Evolutionary conservation across 2,888 invertebrate species (phyloP), one percentile per base, ranked within the genome.

Genomic region (Acrocera orbiculus): DNA sequence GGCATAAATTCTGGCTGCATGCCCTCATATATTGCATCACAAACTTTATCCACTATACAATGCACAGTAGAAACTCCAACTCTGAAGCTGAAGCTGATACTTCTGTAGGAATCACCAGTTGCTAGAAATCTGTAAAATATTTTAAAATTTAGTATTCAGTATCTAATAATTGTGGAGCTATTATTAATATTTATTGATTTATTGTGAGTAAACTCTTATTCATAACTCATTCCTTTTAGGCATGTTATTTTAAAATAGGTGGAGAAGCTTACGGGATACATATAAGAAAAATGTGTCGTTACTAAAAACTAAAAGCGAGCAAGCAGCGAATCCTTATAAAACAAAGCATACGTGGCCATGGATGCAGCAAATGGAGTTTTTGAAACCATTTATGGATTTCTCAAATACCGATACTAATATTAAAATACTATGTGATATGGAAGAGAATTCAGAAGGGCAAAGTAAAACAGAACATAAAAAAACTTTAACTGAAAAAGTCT

Each of bases 281-380:
- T 38, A 40, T 23, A 32, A 30, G 10, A 37, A 30, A 32, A 19
- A 30, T 30, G 27, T 34, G 16, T 25, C 31, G 24, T 27, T 27
- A 22, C 13, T 26, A 20, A 25, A 39, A 11, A 34, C n/a, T 8
- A 27, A 11, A 30, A 26, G 33, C 13, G 27, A n/a, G 5, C 27
- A 35, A 27, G 27, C 32, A 9, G 27, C 22, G 27, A 17, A n/a
- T 14, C n/a, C 26, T 14, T 36, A 9, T 16, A 30, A 26, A 11
- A 28, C 29, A 29, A 35, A 38, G n/a, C 35, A 38, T 32, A 20
- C 11, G n/a, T 39, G 39, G 39, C 30, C 36, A 28, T 36, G 36
- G 36, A 36, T 31, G 9, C 33, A 39, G 13, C 30, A 39, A 20
- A 36, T 36, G 30, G 30, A 32, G 11, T 29, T 32, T 17, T 27